Base-by-base conservation (phyloP, 2,888 invertebrate genomes). In the Autographa pulchrina region DNA sequence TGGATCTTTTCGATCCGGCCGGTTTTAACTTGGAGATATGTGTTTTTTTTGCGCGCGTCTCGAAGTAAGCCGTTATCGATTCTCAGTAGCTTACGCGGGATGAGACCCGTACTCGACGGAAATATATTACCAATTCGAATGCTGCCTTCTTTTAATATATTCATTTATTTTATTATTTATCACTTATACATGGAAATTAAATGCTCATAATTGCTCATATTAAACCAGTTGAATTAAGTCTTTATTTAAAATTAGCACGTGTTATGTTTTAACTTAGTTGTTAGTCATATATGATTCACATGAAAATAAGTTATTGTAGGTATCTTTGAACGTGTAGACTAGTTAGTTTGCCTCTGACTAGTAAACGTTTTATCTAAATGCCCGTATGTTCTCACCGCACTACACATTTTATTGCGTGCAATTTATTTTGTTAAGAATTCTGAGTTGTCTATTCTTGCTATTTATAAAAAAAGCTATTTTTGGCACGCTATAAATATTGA, bases 31-130 rank as follows among this genome's bases (percentile, higher is more conserved):
- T 80, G 67, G 76, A 82, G 81, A 79, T 82, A 84, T 85, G 82
- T 83, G 68, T 83, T 87, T 89, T 25, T 84, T 89, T 89, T 89
- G 86, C 79, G 66, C 76, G 82, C 77, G 81, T 73, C 82, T 84
- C 77, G 81, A 80, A 82, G 80, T 84, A 82, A 80, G 74, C 82
- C 70, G 82, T 86, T 88, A 89, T 90, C 88, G 89, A 89, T 91
- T 90, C 88, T 82, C 86, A 84, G 89, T 87, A 88, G 85, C 86
- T 84, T 87, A 82, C 65, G 63, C 75, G 63, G 65, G 71, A 78
- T 73, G 74, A 73, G 77, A 77, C 75, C 80, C 74, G 78, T 82
- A 85, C 81, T 80, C 72, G 69, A 75, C 56, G 78, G 77, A 84
- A 86, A 82, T 86, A 88, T 83, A 85, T 85, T 82, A 83, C 83